phyloP scores from a whole-genome alignment of 2,797 vertebrate genomes.

The Pangasius krempfi region DNA sequence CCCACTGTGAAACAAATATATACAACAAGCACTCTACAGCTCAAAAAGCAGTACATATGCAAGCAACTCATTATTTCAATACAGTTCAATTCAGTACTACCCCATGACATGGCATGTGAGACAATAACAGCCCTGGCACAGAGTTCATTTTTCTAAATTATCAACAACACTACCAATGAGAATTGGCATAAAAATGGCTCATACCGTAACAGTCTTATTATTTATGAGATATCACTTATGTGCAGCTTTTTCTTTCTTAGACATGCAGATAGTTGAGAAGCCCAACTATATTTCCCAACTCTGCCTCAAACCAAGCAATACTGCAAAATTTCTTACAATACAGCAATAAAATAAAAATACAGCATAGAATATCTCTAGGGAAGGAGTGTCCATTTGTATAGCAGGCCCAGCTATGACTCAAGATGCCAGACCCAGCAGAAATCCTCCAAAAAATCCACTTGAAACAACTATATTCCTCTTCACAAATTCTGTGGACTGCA shows the following conservation, averaged over 20 bases:
- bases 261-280: not conserved
- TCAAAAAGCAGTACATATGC: not conserved
- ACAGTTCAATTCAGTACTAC: not conserved
- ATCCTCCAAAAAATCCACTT: constrained; percentile 94
- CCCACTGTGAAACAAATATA: constrained; percentile 25
- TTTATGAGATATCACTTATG: not conserved
- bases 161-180: constrained; percentile 10
- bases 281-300: not conserved
- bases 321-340: constrained; percentile 19
- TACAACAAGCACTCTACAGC: constrained; percentile 4
- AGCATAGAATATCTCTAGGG: not conserved
- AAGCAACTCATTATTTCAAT: not conserved
- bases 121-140: not conserved
- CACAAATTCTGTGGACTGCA: constrained; percentile 91
- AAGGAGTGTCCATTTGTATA: constrained; percentile 33
- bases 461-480: constrained; percentile 96
- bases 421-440: constrained; percentile 92
- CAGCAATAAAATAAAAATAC: constrained; percentile 15
- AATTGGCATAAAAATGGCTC: constrained; percentile 10
- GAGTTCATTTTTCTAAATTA: not conserved
- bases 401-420: constrained; percentile 66
- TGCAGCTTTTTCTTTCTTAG: not conserved
- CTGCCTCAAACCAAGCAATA: constrained; percentile 31
- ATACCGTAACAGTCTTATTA: constrained; percentile 3
- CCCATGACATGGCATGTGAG: constrained; percentile 16